Conservation (phyloP, 1,140 invertebrate genomes). For the Meloidogyne hapla region DNA sequence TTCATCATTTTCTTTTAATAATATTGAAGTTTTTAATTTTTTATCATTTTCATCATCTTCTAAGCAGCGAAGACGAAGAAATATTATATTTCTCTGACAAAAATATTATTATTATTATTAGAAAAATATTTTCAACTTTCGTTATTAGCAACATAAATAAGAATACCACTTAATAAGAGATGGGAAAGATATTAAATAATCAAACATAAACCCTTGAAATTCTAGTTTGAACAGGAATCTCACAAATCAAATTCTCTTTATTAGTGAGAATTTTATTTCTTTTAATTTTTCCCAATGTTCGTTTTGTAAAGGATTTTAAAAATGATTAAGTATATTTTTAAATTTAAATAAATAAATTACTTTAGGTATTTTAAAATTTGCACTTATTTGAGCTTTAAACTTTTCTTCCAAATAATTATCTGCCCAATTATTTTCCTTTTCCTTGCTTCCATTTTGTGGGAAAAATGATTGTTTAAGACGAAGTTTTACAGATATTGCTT, state of each 20-base stretch:
- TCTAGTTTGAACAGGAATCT: too few relatives aligned
- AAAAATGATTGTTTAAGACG: constrained; percentile 22
- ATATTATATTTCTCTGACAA: constrained; percentile 25
- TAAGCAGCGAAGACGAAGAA: constrained; percentile 24
- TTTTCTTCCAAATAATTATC: constrained; percentile 27
- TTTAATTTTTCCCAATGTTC: too few relatives aligned
- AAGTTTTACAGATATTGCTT: constrained; percentile 19
- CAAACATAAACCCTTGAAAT: too few relatives aligned
- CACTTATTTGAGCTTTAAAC: constrained; percentile 21
- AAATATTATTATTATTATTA: not conserved
- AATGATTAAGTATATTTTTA: too few relatives aligned
- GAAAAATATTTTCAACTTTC: too few relatives aligned
- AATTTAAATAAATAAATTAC: not conserved
- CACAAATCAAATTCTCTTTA: too few relatives aligned
- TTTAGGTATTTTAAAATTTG: constrained; percentile 21
- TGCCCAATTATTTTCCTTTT: constrained; percentile 15
- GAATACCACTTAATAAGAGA: too few relatives aligned
- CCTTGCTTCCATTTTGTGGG: not conserved
- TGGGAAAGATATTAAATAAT: too few relatives aligned
- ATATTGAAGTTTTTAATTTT: not conserved
- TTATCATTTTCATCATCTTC: not conserved
- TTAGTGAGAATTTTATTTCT: too few relatives aligned
- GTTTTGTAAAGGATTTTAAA: too few relatives aligned
- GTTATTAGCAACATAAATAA: not conserved
- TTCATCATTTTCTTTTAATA: not conserved